Percentiles rank a stretch among this genome's conserved stretches.
phyloP scores from a whole-genome alignment of 2,113 vertebrate species.

The Mungos mungo region DNA sequence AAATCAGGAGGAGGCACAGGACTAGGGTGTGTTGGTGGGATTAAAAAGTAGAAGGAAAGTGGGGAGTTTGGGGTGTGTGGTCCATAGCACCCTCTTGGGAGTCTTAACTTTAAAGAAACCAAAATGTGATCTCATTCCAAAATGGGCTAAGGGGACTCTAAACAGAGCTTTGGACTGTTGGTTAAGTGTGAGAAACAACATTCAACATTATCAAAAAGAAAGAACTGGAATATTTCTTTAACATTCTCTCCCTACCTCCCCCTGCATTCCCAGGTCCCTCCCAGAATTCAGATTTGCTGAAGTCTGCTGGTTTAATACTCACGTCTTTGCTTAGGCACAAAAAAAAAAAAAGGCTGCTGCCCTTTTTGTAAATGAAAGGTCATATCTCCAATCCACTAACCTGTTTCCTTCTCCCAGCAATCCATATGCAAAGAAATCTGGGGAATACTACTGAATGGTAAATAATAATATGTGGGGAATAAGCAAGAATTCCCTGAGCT shows the following conservation, averaged over 20 bases:
- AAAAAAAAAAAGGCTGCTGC: not conserved
- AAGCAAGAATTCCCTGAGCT: too few species aligned
- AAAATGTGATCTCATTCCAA: not conserved
- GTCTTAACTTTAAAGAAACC: not conserved
- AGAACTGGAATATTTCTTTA: not conserved
- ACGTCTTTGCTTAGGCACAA: not conserved
- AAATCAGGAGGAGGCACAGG: not conserved
- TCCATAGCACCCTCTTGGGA: not conserved
- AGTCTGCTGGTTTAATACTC: not conserved
- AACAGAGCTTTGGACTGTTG: not conserved
- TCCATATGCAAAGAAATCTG: not conserved
- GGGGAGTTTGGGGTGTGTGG: not conserved
- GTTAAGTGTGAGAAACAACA: not conserved
- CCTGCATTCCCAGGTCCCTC: not conserved
- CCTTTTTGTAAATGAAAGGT: not conserved
- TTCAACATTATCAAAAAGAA: not conserved
- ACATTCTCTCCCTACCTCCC: not conserved
- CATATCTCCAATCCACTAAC: not conserved
- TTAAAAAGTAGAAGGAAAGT: not conserved
- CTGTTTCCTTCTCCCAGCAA: not conserved
- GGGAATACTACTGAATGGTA: not conserved
- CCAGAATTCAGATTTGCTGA: not conserved
- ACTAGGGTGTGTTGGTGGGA: accelerated
- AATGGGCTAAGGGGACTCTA: not conserved
- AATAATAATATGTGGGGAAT: not conserved